Percentiles rank a stretch among this genome's conserved stretches.
phyloP scores from a whole-genome alignment of 2,797 vertebrate genomes.

The Pristis pectinata region DNA sequence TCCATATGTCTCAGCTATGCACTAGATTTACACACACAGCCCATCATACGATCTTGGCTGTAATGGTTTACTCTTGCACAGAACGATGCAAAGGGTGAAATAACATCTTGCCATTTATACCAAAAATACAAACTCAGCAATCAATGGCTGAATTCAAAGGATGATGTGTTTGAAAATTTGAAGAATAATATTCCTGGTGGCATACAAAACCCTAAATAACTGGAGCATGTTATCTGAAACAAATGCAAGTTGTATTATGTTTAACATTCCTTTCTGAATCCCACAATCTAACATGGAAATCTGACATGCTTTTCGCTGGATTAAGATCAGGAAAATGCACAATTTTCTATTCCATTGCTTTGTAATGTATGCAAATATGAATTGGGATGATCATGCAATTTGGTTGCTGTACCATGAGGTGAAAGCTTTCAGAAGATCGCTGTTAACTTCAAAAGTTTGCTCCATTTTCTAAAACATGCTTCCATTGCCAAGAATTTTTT shows the following conservation, averaged over 20 bases:
- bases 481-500: background rate
- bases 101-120: background rate
- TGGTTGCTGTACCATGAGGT: conserved; percentile 31
- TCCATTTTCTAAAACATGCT: background rate
- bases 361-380: background rate
- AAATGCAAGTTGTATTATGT: background rate
- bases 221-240: background rate
- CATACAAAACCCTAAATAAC: background rate
- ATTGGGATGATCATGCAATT: background rate
- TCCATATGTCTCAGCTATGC: background rate
- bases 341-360: background rate
- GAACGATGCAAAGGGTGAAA: background rate
- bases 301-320: background rate
- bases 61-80: background rate
- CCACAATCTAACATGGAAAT: background rate
- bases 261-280: background rate
- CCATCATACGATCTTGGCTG: background rate
- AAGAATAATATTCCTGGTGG: conserved; percentile 1
- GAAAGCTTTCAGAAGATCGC: conserved; percentile 17
- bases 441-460: conserved; percentile 31
- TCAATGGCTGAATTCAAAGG: background rate
- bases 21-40: background rate
- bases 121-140: background rate
- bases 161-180: background rate
- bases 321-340: background rate